Percentiles rank a stretch among this genome's conserved stretches.
Evolutionary conservation across 2,797 vertebrate species (phyloP).

Genomic region (Argyrosomus regius): DNA sequence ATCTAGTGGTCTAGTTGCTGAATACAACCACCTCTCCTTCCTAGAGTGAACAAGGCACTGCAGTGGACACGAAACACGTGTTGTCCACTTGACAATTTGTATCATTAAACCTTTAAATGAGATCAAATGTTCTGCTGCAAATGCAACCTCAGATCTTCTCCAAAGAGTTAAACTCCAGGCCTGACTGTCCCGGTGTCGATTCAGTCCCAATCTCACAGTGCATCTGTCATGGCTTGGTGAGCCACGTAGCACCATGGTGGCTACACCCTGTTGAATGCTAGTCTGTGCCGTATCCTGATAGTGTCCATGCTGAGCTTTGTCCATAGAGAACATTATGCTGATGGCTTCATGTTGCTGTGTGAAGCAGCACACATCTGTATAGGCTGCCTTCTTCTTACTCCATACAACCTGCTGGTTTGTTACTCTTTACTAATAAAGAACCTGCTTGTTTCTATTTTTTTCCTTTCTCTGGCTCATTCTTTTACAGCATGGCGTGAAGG

Average conservation of each 20-base stretch:
- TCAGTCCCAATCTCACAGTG: constrained; percentile 37
- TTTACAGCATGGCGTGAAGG: not conserved
- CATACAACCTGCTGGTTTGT: constrained; percentile 60
- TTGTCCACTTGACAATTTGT: not conserved
- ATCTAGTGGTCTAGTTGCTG: no score
- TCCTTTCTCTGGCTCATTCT: not conserved
- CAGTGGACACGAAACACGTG: not conserved
- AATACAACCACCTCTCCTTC: no score
- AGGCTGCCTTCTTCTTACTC: constrained; percentile 47
- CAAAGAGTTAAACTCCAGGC: constrained; percentile 11
- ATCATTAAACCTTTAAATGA: no score
- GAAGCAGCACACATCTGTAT: constrained; percentile 30
- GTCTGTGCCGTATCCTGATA: constrained; percentile 18
- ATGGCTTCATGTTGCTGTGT: constrained; percentile 38
- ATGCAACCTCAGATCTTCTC: not conserved
- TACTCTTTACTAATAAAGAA: constrained; percentile 74
- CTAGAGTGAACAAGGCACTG: no score
- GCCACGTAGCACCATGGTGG: constrained; percentile 23
- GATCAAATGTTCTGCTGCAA: not conserved
- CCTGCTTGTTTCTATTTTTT: constrained; percentile 60
- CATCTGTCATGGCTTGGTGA: constrained; percentile 36
- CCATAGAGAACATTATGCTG: constrained; percentile 35
- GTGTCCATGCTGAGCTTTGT: constrained; percentile 49
- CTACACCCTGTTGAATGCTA: constrained; percentile 30
- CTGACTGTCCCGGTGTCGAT: not conserved